phyloP scores from a whole-genome alignment of 2,113 vertebrate genomes.

The Pampusana beccarii region DNA sequence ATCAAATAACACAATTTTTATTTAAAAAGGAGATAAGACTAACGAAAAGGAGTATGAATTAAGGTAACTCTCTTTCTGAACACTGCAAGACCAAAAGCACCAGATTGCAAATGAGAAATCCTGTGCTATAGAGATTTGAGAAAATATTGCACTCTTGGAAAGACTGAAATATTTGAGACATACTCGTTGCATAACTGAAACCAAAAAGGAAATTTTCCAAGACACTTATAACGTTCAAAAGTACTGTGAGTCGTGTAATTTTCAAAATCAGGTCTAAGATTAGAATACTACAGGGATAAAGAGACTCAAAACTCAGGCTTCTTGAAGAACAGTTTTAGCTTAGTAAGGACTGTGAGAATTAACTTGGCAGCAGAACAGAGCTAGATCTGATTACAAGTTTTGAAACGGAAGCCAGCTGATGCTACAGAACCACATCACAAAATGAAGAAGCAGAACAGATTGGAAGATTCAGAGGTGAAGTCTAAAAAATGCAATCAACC shows the following conservation, averaged over 20 bases:
- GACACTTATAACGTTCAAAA: background rate
- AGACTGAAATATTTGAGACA: background rate
- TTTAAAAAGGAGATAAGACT: background rate
- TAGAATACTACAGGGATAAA: background rate
- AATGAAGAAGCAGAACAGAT: background rate
- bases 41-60: slow-evolving; percentile 26
- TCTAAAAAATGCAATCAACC: background rate
- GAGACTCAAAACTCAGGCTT: background rate
- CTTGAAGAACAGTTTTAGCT: background rate
- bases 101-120: slow-evolving; percentile 41
- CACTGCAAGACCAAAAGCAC: slow-evolving; percentile 6
- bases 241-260: background rate
- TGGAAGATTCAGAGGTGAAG: background rate
- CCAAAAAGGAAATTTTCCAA: background rate
- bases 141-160: background rate
- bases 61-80: background rate
- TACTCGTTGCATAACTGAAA: background rate
- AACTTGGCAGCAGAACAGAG: background rate
- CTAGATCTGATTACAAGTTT: background rate
- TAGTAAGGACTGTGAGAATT: background rate
- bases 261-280: background rate
- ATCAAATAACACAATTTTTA: background rate
- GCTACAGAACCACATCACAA: background rate
- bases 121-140: background rate
- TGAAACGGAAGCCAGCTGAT: slow-evolving; percentile 18